phyloP scores from a whole-genome alignment of 2,888 invertebrate species.

The Metellina segmentata region DNA sequence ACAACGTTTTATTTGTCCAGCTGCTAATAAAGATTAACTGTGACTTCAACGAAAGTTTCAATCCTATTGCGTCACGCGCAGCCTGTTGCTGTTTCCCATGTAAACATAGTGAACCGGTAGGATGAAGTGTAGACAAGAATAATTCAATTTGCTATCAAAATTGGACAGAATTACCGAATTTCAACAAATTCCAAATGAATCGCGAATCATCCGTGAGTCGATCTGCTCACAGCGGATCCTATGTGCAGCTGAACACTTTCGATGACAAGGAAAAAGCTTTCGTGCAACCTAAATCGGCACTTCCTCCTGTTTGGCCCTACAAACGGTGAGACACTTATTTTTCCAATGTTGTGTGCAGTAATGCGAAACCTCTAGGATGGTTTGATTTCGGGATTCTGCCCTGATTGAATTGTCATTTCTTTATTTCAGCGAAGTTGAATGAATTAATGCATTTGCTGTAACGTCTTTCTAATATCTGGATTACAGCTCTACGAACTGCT shows the following conservation, averaged over 20 bases:
- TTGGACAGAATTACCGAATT: neutral
- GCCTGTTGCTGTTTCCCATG: neutral
- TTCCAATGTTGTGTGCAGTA: too few species aligned
- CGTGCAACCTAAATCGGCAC: conserved; percentile 53
- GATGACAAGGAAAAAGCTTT: conserved; percentile 70
- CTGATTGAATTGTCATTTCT: too few species aligned
- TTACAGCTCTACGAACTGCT: too few species aligned
- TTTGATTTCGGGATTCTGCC: too few species aligned
- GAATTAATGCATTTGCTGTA: too few species aligned
- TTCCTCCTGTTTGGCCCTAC: conserved; percentile 45
- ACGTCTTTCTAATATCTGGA: too few species aligned
- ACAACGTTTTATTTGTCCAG: too few species aligned
- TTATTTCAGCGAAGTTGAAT: neutral
- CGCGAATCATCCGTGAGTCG: conserved; percentile 40
- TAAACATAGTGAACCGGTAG: neutral
- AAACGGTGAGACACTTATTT: conserved; percentile 31
- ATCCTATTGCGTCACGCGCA: conserved; percentile 9
- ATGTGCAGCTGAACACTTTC: conserved; percentile 69
- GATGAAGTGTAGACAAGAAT: neutral
- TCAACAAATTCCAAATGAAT: conserved; percentile 49
- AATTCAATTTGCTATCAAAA: neutral
- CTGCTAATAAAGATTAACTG: neutral
- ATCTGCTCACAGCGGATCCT: conserved; percentile 50
- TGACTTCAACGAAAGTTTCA: neutral
- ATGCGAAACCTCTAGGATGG: too few species aligned